Base-by-base conservation (phyloP, 1,140 invertebrate genomes). In the Drosophila parabipectinata region DNA sequence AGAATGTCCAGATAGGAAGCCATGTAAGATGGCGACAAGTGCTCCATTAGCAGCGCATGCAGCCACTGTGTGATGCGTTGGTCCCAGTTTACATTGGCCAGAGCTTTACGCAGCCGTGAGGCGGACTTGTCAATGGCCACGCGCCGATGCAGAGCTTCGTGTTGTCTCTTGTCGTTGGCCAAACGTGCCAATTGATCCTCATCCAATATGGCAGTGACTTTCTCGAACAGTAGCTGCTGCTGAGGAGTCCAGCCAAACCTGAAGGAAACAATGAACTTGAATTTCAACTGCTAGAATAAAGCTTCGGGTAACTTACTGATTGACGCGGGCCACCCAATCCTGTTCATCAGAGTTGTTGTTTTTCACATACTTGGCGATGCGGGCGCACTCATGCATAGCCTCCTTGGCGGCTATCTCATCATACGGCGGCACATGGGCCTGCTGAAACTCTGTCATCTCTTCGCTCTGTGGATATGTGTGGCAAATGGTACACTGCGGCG, bases 1-100 rank as follows among this genome's bases (percentile, higher is more conserved):
- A 98, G 89, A 34, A 97, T 95, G 83, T 98, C 97, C 2, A 98
- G 90, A 91, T 98, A 98, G 14, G 94, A 94, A 4, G 94, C 93
- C 55, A 97, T 92, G 85, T 96, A 95, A n/a, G 93, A 92, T 7
- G 93, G 92, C 1, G 95, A 93, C 8, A 97, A 91, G 79, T 95
- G 92, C 45, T 97, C 96, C 58, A 97, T 93, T 4, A 98, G 88
- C 8, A 96, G 90, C 45, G 93, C 92, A 85, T 98, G 97, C 34
- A 98, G 91, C 97, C 97, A 98, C 68, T 97, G 95, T 3, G 94
- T 93, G 10, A 96, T 90, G 48, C 94, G 94, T 7, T 93, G 87
- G 74, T 97, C 95, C 96, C 96, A 96, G 6, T 92, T 91, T 9
- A 95, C 93, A 4, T 93, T 93, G 1, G 95, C 94, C 56, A 97